These are phyloP conservation scores for Musca vetustissima DNA, from an alignment of 1,140 invertebrate genomes.

Conservation along the genomic window DNA sequence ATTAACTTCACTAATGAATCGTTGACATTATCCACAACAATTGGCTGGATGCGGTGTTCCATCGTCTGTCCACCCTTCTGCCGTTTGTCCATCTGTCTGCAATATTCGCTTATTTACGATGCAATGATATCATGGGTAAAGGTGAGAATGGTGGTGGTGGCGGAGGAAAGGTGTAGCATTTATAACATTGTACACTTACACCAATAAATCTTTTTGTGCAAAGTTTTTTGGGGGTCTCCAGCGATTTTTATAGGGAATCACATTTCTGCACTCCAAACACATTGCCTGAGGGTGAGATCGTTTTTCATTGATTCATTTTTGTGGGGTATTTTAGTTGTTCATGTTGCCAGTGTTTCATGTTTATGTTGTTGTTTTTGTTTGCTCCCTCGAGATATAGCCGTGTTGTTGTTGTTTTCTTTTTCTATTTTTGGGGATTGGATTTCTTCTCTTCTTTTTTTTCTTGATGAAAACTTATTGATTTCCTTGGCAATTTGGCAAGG, in stretches of 20 bases:
- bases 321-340: slow-evolving; percentile 7
- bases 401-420: too few relatives aligned
- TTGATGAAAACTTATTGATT: slow-evolving; percentile 19
- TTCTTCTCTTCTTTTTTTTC: not conserved
- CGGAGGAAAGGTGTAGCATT: not conserved
- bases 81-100: not conserved
- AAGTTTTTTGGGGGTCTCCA: not conserved
- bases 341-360: not conserved
- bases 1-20: slow-evolving; percentile 33
- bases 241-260: not conserved
- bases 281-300: slow-evolving; percentile 14
- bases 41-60: not conserved
- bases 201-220: not conserved
- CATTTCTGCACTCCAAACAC: slow-evolving; percentile 16
- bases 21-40: slow-evolving; percentile 26
- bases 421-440: too few relatives aligned
- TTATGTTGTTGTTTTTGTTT: not conserved
- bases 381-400: not conserved
- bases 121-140: not conserved
- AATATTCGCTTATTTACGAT: not conserved
- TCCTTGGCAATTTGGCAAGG: not conserved
- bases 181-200: not conserved
- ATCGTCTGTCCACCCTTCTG: not conserved
- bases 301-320: slow-evolving; percentile 13
- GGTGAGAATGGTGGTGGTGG: not conserved